Conservation (phyloP, 2,888 invertebrate species). For the Drosophila lutescens region DNA sequence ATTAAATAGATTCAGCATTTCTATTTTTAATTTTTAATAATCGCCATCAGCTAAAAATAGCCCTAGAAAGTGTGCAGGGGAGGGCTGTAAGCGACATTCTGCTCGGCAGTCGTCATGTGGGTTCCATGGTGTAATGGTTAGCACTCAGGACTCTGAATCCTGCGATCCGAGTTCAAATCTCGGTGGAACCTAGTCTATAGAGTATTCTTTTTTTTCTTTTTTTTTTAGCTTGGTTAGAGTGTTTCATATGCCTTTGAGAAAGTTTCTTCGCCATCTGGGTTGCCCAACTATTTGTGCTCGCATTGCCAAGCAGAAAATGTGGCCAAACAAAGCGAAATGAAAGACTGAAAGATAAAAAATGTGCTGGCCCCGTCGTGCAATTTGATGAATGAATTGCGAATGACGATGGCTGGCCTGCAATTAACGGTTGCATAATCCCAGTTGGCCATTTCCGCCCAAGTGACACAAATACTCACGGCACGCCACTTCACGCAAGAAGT, state of each 20-base stretch:
- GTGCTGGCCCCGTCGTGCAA: constrained; percentile 10
- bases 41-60: constrained; percentile 7
- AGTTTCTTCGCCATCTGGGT: constrained; percentile 8
- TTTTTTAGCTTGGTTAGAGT: neutral
- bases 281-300: constrained; percentile 18
- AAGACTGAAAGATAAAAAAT: constrained; percentile 16
- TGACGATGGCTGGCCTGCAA: constrained; percentile 27
- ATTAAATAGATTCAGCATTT: constrained; percentile 4
- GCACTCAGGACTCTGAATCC: constrained; percentile 50
- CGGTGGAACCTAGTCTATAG: constrained; percentile 28
- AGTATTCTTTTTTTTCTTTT: neutral
- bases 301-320: constrained; percentile 23
- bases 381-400: constrained; percentile 47
- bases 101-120: neutral
- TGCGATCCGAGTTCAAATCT: constrained; percentile 50
- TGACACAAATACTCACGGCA: constrained; percentile 55
- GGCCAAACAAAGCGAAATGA: constrained; percentile 6
- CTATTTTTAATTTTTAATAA: neutral
- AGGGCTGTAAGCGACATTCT: neutral
- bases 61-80: neutral
- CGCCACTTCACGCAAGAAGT: constrained; percentile 12
- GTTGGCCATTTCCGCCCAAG: constrained; percentile 51
- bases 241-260: neutral
- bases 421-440: constrained; percentile 56
- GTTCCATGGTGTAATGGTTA: constrained; percentile 49